Percentiles rank a stretch among this genome's conserved stretches.
These are phyloP conservation scores for Datnioides undecimradiatus DNA, from an alignment of 2,113 vertebrate genomes.

Conservation along the genomic window DNA sequence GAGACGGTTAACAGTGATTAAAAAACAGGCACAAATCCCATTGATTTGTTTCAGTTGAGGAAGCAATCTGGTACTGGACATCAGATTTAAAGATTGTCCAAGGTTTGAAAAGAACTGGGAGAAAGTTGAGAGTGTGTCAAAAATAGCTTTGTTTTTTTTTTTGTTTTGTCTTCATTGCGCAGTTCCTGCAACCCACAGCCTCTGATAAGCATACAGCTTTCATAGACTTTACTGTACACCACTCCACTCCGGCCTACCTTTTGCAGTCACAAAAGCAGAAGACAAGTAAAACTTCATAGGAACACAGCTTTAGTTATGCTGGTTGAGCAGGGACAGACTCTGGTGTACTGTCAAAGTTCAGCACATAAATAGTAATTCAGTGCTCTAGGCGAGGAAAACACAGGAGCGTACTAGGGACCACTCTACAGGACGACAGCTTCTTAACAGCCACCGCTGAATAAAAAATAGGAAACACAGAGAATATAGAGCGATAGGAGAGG, in stretches of 20 bases:
- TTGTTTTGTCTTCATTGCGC: background rate
- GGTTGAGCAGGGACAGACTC: conserved; percentile 64
- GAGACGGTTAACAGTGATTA: conserved; percentile 65
- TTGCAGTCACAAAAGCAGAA: conserved; percentile 52
- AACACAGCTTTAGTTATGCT: conserved; percentile 51
- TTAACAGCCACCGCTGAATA: conserved; percentile 75
- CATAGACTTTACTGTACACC: background rate
- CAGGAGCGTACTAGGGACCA: conserved; percentile 67
- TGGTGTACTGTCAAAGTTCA: conserved; percentile 80
- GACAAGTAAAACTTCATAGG: conserved; percentile 53
- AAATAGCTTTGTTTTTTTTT: background rate
- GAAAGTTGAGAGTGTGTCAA: background rate
- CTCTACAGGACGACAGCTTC: conserved; percentile 73
- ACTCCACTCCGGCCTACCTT: conserved; percentile 17
- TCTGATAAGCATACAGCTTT: conserved; percentile 13
- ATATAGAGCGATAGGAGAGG: conserved; percentile 45
- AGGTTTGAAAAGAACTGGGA: background rate
- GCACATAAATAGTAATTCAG: conserved; percentile 83
- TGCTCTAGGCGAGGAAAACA: conserved; percentile 75
- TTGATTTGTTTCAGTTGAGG: conserved; percentile 45
- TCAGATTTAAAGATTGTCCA: background rate
- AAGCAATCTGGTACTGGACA: conserved; percentile 21
- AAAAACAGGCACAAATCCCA: conserved; percentile 38
- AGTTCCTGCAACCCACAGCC: background rate
- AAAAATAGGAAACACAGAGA: conserved; percentile 66